Conservation (phyloP, 2,797 vertebrate genomes). For the Chelmon rostratus region DNA sequence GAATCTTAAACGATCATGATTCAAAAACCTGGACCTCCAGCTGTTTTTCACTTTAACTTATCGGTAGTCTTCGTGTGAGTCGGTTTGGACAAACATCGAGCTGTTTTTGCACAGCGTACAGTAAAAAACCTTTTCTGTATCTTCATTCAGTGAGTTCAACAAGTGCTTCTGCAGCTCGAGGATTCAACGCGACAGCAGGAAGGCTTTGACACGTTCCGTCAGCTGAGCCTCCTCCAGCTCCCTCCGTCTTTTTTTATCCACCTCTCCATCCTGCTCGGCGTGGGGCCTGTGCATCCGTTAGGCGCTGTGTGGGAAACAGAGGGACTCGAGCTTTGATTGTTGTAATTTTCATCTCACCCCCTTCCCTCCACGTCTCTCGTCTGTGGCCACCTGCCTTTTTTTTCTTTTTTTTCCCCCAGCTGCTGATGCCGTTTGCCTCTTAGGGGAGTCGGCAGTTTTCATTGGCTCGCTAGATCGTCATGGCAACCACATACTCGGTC, state of each 20-base stretch:
- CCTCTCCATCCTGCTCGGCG: constrained; percentile 39
- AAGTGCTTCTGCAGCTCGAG: not conserved
- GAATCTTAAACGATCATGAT: not conserved
- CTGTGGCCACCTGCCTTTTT: constrained; percentile 85
- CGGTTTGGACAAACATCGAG: not conserved
- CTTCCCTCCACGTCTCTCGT: constrained; percentile 34
- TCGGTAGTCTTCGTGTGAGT: not conserved
- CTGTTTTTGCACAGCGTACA: not conserved
- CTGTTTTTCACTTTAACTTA: not conserved
- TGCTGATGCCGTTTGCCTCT: constrained; percentile 69
- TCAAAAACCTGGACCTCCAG: not conserved
- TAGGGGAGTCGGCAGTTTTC: constrained; percentile 78
- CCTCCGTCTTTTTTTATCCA: constrained; percentile 37
- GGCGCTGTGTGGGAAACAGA: constrained; percentile 51
- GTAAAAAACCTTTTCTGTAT: not conserved
- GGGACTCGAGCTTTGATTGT: constrained; percentile 67
- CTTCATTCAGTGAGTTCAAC: constrained; percentile 1
- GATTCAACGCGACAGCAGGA: constrained; percentile 31
- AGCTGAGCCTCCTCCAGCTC: constrained; percentile 50
- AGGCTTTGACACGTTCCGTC: constrained; percentile 18
- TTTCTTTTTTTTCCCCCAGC: not conserved
- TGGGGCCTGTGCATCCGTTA: constrained; percentile 43
- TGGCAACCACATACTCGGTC: constrained; percentile 87
- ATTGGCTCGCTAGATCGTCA: constrained; percentile 87
- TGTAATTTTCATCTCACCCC: constrained; percentile 74